phyloP scores from a whole-genome alignment of 1,140 invertebrate species.

The Bacillus rossius region DNA sequence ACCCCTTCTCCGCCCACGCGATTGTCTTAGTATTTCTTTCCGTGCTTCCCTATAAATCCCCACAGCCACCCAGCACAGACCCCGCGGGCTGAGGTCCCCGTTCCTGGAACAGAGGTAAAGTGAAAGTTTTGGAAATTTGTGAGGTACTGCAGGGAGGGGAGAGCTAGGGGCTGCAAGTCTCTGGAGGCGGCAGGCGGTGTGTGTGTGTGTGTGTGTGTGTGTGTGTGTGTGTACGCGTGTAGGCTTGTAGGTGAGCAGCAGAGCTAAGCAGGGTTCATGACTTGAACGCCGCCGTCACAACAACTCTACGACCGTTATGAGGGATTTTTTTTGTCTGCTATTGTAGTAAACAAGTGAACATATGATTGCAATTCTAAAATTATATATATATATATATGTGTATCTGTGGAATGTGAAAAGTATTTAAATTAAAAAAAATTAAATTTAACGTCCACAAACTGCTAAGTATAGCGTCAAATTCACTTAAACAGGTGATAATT shows the following conservation, averaged over 20 bases:
- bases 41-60: constrained; percentile 11
- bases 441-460: too few species aligned
- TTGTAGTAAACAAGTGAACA: too few species aligned
- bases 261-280: neutral
- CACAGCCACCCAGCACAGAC: neutral
- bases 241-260: neutral
- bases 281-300: too few species aligned
- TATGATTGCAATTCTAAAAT: too few species aligned
- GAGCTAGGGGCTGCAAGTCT: constrained; percentile 5
- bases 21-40: constrained; percentile 12
- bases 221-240: neutral
- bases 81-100: neutral
- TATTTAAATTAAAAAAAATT: too few species aligned
- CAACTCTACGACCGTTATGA: too few species aligned
- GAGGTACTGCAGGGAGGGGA: neutral
- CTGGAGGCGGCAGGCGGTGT: constrained; percentile 1
- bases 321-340: too few species aligned
- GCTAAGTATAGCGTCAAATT: too few species aligned
- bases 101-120: constrained; percentile 10
- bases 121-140: constrained; percentile 15
- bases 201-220: neutral
- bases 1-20: neutral
- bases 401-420: too few species aligned
- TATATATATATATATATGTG: too few species aligned
- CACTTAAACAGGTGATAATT: too few species aligned